phyloP scores from a whole-genome alignment of 1,140 invertebrate species.

The Helicorthomorpha holstii region DNA sequence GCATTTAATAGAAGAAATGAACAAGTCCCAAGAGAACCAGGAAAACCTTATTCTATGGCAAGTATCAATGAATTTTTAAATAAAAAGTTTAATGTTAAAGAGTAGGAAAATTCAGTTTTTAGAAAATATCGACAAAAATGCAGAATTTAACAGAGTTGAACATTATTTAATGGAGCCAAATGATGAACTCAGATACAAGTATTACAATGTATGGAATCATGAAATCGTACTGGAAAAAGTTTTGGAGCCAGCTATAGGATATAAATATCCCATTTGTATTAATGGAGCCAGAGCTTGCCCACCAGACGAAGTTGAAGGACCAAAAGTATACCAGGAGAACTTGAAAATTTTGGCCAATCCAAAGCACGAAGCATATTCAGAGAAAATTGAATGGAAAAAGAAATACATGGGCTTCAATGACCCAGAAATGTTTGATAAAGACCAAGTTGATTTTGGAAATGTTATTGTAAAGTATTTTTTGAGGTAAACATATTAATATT shows the following conservation, averaged over 20 bases:
- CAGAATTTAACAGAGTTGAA: background rate
- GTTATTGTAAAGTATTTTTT: too few relatives aligned
- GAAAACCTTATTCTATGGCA: background rate
- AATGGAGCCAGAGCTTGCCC: background rate
- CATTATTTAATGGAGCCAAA: background rate
- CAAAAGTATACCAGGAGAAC: background rate
- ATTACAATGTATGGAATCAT: background rate
- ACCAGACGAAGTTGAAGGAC: background rate
- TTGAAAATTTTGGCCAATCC: background rate
- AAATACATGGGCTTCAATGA: background rate
- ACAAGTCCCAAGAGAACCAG: too few relatives aligned
- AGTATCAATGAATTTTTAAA: background rate
- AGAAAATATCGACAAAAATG: background rate
- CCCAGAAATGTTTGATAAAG: background rate
- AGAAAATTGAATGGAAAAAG: background rate
- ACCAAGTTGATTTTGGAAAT: too few relatives aligned
- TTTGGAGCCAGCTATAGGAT: background rate
- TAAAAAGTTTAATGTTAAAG: background rate
- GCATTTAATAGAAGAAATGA: background rate
- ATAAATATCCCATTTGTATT: background rate
- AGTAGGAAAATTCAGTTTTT: background rate
- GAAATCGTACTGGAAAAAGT: background rate
- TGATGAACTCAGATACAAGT: background rate
- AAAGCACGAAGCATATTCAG: background rate
- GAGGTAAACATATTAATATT: too few relatives aligned